Conservation (phyloP, 2,888 invertebrate species). For the Ophion ellenae region DNA sequence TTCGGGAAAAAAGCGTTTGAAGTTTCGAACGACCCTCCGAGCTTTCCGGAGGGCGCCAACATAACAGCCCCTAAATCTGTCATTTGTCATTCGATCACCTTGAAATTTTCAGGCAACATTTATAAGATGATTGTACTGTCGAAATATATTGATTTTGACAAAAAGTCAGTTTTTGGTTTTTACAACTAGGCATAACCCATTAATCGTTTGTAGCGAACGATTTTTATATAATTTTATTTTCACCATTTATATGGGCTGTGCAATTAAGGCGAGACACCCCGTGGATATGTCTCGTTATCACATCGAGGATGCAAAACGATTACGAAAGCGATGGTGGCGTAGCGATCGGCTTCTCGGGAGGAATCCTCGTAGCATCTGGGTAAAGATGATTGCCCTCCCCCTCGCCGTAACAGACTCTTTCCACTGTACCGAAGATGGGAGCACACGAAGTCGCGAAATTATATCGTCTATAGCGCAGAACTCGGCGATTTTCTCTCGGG, state of each 20-base stretch:
- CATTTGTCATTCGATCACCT: no score
- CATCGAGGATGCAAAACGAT: constrained; percentile 72
- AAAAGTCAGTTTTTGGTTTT: no score
- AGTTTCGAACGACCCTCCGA: no score
- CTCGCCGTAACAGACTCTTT: background rate
- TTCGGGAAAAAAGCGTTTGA: no score
- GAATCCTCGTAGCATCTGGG: constrained; percentile 45
- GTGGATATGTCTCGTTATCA: constrained; percentile 75
- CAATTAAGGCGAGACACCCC: background rate
- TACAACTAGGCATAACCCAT: no score
- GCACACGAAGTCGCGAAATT: constrained; percentile 73
- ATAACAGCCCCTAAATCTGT: no score
- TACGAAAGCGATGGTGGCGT: constrained; percentile 70
- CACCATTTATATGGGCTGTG: background rate
- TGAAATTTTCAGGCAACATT: no score
- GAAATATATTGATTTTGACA: no score
- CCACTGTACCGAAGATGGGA: constrained; percentile 72
- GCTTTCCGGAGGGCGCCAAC: no score
- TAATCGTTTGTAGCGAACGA: no score
- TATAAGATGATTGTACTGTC: no score
- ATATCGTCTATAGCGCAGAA: constrained; percentile 53
- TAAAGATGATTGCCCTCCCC: constrained; percentile 73
- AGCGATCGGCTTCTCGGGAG: constrained; percentile 68
- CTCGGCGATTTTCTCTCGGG: constrained; percentile 35
- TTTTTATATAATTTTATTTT: background rate